Percentiles rank a stretch among this genome's conserved stretches.
phyloP scores from a whole-genome alignment of 2,797 vertebrate species.

The Malacoraja senta region DNA sequence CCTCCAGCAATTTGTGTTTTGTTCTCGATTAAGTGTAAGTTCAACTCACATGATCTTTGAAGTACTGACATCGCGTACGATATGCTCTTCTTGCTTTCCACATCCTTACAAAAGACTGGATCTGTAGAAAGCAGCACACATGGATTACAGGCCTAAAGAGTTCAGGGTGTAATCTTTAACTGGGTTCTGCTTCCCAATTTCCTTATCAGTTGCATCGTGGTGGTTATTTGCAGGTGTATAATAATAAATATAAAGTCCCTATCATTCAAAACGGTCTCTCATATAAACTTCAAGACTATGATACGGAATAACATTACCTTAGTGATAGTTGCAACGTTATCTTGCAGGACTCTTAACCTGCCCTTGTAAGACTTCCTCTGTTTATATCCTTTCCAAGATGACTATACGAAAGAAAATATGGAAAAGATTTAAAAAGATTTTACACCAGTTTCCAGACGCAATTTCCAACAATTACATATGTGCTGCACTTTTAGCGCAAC shows the following conservation, averaged over 20 bases:
- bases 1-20: too few species aligned
- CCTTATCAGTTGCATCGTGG: not conserved
- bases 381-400: constrained; percentile 83
- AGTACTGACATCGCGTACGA: constrained; percentile 72
- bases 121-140: constrained; percentile 58
- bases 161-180: not conserved
- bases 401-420: constrained; percentile 57
- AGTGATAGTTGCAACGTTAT: constrained; percentile 64
- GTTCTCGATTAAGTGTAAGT: not conserved
- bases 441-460: not conserved
- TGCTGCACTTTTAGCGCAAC: too few species aligned
- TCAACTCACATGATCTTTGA: constrained; percentile 80
- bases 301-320: constrained; percentile 66
- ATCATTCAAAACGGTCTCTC: not conserved
- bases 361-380: constrained; percentile 70
- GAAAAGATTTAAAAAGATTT: not conserved
- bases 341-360: constrained; percentile 64
- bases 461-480: not conserved
- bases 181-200: not conserved
- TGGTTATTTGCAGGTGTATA: not conserved
- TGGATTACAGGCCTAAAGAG: too few species aligned
- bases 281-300: not conserved
- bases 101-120: constrained; percentile 89
- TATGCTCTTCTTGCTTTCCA: constrained; percentile 68
- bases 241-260: not conserved